Evolutionary conservation across 2,113 vertebrate genomes (phyloP).

Genomic region (Lepisosteus oculatus): DNA sequence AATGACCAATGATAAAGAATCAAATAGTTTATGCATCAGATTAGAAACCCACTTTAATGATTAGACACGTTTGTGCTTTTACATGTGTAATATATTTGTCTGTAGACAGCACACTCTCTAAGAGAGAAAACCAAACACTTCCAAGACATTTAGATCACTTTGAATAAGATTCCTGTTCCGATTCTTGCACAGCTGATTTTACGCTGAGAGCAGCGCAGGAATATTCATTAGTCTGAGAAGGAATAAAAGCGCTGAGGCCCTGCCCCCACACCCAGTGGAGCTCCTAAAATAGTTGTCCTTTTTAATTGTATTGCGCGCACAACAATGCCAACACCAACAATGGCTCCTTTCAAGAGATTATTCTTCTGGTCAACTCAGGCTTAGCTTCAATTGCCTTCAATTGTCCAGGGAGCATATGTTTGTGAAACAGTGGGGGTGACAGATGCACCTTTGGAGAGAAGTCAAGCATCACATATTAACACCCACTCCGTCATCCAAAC

Average conservation of each 20-base stretch:
- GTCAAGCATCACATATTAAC: constrained; percentile 46
- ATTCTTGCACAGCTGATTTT: no score
- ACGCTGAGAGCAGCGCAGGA: background rate
- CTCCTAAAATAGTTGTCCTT: constrained; percentile 22
- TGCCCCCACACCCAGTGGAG: constrained; percentile 15
- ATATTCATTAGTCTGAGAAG: constrained; percentile 31
- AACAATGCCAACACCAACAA: constrained; percentile 61
- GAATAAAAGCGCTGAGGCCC: constrained; percentile 19
- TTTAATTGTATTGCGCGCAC: constrained; percentile 24
- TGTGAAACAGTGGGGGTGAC: constrained; percentile 43
- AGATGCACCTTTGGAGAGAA: constrained; percentile 31
- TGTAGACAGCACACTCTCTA: no score
- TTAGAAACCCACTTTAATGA: no score
- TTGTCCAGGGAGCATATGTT: constrained; percentile 56
- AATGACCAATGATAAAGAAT: no score
- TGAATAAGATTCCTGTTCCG: no score
- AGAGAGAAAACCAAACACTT: no score
- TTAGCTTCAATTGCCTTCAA: constrained; percentile 53
- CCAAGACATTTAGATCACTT: no score
- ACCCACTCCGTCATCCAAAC: constrained; percentile 30
- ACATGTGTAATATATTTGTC: no score
- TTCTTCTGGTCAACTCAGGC: constrained; percentile 42
- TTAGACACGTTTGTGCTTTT: no score
- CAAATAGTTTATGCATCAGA: no score
- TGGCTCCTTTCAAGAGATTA: constrained; percentile 23